Evolutionary conservation across 2,888 invertebrate species (phyloP), one percentile per base, ranked within the genome.

Genomic region (Dryomyza anilis): DNA sequence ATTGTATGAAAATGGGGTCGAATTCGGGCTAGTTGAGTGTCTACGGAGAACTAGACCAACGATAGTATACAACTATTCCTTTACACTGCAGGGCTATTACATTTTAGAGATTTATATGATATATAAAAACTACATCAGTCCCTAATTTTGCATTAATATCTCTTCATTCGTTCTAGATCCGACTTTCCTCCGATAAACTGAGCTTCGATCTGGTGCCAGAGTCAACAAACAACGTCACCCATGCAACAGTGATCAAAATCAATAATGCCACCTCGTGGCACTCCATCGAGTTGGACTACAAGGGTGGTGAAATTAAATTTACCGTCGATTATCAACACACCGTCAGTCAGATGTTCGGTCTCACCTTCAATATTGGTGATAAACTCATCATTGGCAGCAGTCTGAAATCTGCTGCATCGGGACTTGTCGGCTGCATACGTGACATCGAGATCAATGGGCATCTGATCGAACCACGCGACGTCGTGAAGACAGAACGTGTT

Each of bases 341-440:
- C 74, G 89, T 90, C 68, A 89, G 87, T 59, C 86, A 90, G 82
- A 85, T 86, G 86, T 85, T 88, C 79, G 87, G 87, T 43, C 80
- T 89, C 77, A 87, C 88, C 70, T 90, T 91, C 73, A 87, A 88
- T 74, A 84, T 91, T 14, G 89, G 89, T 73, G 88, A 90, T 77
- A 89, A 88, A 79, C 88, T 91, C 67, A 89, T 91, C 65, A 91
- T 93, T 71, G 94, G 93, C 64, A 93, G 93, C 76, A 93, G 94
- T 50, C 86, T 91, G 19, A 89, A 90, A 80, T 88, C 86, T 30
- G 87, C 87, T 14, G 90, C 89, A 73, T 83, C 87, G 78, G 95
- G 96, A 4, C 85, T 96, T 61, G 93, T 95, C 57, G 97, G 97
- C 27, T 97, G 97, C 79, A 93, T 96, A 88, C 87, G 94, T 70